Conservation (phyloP, 2,888 invertebrate genomes). For the Lochmaea crataegi region DNA sequence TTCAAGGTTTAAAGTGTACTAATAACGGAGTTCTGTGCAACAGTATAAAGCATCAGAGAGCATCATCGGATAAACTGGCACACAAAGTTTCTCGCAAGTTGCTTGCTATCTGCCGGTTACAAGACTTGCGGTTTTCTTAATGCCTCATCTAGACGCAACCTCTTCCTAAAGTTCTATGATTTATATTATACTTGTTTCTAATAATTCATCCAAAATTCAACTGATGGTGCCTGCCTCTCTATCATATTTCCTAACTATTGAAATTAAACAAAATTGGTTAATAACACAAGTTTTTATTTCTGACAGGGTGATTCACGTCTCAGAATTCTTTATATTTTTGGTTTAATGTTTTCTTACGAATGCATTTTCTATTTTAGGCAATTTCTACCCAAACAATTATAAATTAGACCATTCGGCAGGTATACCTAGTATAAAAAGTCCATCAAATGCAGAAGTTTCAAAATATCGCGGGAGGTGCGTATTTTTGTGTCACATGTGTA, state of each 20-base stretch:
- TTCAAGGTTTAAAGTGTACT: conserved; percentile 21
- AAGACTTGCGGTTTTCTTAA: conserved; percentile 63
- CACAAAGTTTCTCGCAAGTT: conserved; percentile 59
- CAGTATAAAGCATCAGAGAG: conserved; percentile 14
- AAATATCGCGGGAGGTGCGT: too few species aligned
- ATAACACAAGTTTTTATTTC: too few species aligned
- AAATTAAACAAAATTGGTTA: too few species aligned
- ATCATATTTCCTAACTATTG: not conserved
- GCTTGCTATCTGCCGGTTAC: conserved; percentile 61
- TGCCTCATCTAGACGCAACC: conserved; percentile 52
- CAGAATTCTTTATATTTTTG: too few species aligned
- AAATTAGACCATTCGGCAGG: too few species aligned
- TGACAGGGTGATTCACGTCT: too few species aligned
- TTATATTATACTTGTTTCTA: conserved; percentile 50
- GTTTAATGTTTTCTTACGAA: too few species aligned
- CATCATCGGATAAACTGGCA: conserved; percentile 36
- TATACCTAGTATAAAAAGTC: too few species aligned
- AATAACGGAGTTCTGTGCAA: conserved; percentile 28
- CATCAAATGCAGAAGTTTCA: too few species aligned
- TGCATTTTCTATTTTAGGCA: too few species aligned
- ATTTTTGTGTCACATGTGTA: too few species aligned
- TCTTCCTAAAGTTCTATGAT: conserved; percentile 56
- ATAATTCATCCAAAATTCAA: conserved; percentile 32
- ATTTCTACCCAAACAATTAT: too few species aligned
- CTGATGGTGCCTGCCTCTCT: not conserved